Evolutionary conservation across 2,797 vertebrate genomes (phyloP), one percentile per base, ranked within the genome.

Genomic region (Adelosebastes latens): DNA sequence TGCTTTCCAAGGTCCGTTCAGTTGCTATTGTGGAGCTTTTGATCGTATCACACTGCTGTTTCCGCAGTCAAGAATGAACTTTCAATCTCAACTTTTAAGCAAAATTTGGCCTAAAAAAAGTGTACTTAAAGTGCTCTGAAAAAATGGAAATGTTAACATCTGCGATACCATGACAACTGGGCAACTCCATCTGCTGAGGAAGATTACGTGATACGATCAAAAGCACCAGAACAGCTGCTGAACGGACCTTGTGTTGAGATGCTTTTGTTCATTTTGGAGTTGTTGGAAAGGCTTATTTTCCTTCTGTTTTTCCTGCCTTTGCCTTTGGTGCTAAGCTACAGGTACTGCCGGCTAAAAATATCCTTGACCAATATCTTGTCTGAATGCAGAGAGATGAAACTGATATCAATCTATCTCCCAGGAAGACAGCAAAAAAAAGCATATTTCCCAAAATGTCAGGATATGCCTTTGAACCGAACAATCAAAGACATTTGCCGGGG

Each of bases 361-460:
- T 56, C 24, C 18, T 69, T 71, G 25, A 82, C 64, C 74, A 80
- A 71, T 52, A 69, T 69, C 29, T 76, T 69, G 46, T 70, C 46
- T 80, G 72, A 76, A 81, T 53, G 63, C 68, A 61, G 61, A 75
- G 58, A 82, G 72, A 86, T 82, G 16, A 89, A 85, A 79, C 60
- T 7, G 49, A 87, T 85, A 82, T 75, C 61, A 75, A 58, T 80
- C 72, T 52, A 53, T 39, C 72, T 83, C 62, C 59, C 27, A 29
- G 20, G 63, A 71, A 77, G 65, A 72, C 9, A 49, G 66, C 0
- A 63, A n/a, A 55, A n/a, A 65, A 74, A 75, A 81, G 20, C 61
- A 79, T 58, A 32, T 67, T 81, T 85, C 75, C n/a, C 59, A 56
- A 90, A 88, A 88, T 86, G 85, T 83, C 78, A 85, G 75, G 82